These are phyloP conservation scores for Oscheius sp. DNA, from an alignment of 2,888 invertebrate genomes.

Conservation along the genomic window DNA sequence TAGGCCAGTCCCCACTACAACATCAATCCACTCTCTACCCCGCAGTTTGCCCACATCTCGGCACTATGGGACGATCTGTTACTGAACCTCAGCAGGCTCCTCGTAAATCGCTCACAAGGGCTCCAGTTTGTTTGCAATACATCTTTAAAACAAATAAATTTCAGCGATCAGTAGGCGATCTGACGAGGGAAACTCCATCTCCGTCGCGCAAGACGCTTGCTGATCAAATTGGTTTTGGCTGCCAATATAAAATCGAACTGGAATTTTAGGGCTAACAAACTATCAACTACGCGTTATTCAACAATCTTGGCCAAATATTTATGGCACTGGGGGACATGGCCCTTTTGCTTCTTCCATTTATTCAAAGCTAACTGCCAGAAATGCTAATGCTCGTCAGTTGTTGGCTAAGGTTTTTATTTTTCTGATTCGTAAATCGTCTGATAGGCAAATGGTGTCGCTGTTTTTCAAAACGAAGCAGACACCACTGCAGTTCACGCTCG, in stretches of 20 bases:
- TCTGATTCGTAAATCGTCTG: background rate
- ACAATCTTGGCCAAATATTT: slow-evolving; percentile 68
- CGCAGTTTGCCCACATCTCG: slow-evolving; percentile 44
- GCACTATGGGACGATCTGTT: slow-evolving; percentile 55
- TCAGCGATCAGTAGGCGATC: slow-evolving; percentile 49
- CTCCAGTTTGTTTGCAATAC: background rate
- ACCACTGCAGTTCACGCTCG: slow-evolving; percentile 59
- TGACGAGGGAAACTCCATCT: slow-evolving; percentile 41
- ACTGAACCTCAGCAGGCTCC: slow-evolving; percentile 10
- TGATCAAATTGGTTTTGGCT: slow-evolving; percentile 30
- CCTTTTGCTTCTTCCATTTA: slow-evolving; percentile 59
- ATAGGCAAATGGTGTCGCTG: slow-evolving; percentile 63
- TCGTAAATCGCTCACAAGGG: background rate
- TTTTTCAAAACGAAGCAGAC: slow-evolving; percentile 42
- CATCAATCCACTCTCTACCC: slow-evolving; percentile 11
- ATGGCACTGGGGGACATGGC: slow-evolving; percentile 59
- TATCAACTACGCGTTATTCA: slow-evolving; percentile 62
- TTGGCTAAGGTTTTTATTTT: slow-evolving; percentile 49
- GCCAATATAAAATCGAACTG: background rate
- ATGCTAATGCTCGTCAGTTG: slow-evolving; percentile 58
- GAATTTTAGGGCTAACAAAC: slow-evolving; percentile 50
- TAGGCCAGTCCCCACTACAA: background rate
- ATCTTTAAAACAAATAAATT: background rate
- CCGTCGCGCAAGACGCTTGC: slow-evolving; percentile 32
- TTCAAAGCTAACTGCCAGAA: slow-evolving; percentile 43